Evolutionary conservation across 2,888 invertebrate genomes (phyloP), one percentile per base, ranked within the genome.

Genomic region (Dinocampus coccinellae): DNA sequence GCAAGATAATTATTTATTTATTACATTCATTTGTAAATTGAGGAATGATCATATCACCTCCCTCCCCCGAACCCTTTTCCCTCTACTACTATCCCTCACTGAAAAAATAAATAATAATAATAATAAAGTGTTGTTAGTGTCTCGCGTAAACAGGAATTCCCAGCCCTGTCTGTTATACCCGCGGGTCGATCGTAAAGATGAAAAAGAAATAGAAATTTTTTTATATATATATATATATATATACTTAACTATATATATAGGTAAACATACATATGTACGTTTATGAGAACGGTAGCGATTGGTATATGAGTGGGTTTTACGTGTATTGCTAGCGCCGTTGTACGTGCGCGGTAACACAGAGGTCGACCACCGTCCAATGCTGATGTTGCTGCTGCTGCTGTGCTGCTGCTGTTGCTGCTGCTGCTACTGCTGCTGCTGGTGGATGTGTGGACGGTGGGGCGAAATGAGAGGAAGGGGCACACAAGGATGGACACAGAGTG

Each of bases 321-420:
- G 7, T 29, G 7, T 47, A 47, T 47, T 20, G 16, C 16, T 47
- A 20, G 47, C 47, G 47, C 57, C 24, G 29, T n/a, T 29, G 57
- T 39, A 39, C 47, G 29, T 29, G 33, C 60, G 60, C 66, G 39
- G 55, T 62, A 39, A 20, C 26, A 34, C 39, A 65, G 65, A 58
- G 65, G 70, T 70, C 55, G 58, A 60, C 60, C 58, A 70, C 65
- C 64, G 52, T 70, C 64, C 70, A 66, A 62, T 65, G 70, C 70
- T 70, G 70, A 58, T 70, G 70, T 69, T 70, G 57, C 63, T 69
- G 62, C 70, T 70, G 62, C 60, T 63, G 63, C 71, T 68, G 64
- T 70, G 70, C 71, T 55, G 69, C 62, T 69, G 62, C 57, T 70
- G 70, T 72, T 72, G 67, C n/a, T 69, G 62, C 70, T 70, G 62